A percentile compares a stretch with the other conserved stretches of the same genome.
Evolutionary conservation across 1,140 invertebrate genomes (phyloP).

Genomic region (Conopomorpha cramerella): DNA sequence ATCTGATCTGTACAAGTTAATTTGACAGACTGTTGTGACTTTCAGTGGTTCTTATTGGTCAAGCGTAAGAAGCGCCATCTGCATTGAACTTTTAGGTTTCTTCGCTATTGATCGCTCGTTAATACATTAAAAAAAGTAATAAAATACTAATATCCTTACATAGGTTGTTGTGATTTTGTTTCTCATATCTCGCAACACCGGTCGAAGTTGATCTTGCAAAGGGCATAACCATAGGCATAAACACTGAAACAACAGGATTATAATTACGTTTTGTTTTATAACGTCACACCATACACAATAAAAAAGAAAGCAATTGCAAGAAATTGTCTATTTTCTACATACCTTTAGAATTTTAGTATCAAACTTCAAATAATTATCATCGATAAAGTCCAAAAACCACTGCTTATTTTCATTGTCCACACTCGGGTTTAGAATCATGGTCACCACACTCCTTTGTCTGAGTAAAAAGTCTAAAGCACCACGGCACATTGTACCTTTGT

Average conservation of each 20-base stretch:
- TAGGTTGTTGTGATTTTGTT: conserved; percentile 41
- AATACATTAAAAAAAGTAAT: too few relatives aligned
- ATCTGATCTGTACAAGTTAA: neutral
- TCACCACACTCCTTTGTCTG: conserved; percentile 22
- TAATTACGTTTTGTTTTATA: neutral
- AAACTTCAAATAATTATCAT: conserved; percentile 29
- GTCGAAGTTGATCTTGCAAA: conserved; percentile 38
- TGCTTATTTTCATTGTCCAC: conserved; percentile 41
- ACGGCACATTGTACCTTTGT: conserved; percentile 24
- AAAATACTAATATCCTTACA: conserved; percentile 33
- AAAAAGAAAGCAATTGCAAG: neutral
- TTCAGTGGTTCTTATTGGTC: neutral
- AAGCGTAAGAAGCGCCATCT: too few relatives aligned
- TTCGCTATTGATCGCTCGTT: too few relatives aligned
- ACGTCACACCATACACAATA: conserved; percentile 2
- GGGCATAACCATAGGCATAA: conserved; percentile 43
- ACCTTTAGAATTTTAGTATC: conserved; percentile 41
- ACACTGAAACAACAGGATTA: conserved; percentile 18
- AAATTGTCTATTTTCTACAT: conserved; percentile 4
- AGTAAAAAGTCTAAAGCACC: conserved; percentile 30
- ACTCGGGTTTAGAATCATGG: conserved; percentile 32
- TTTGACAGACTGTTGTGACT: neutral
- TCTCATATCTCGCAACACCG: conserved; percentile 40
- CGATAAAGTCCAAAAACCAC: conserved; percentile 40
- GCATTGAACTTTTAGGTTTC: too few relatives aligned